Evolutionary conservation across 64 coral and sea anemone species (phyloP).

Genomic region (Orbicella faveolata): DNA sequence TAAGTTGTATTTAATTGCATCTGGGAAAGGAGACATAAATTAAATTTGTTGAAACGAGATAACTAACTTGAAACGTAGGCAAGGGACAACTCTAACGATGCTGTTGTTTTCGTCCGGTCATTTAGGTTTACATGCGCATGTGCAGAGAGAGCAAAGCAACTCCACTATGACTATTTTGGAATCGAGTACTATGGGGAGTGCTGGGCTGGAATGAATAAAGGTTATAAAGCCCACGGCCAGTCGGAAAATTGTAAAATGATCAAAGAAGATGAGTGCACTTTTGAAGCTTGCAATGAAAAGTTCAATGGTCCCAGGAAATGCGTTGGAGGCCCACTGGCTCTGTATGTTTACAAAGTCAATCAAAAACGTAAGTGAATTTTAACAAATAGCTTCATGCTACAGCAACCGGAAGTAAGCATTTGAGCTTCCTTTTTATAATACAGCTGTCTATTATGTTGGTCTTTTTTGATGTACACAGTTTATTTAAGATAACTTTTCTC

Average conservation of each 20-base stretch:
- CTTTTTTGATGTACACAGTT: too few relatives aligned
- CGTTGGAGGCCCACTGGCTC: background rate
- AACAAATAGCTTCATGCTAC: too few relatives aligned
- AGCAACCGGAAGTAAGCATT: too few relatives aligned
- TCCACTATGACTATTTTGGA: background rate
- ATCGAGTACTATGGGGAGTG: background rate
- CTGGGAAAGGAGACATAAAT: too few relatives aligned
- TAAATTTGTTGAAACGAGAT: too few relatives aligned
- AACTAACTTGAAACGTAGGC: too few relatives aligned
- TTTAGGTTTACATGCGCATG: background rate
- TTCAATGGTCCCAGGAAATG: background rate
- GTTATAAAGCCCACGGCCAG: background rate
- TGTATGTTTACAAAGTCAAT: background rate
- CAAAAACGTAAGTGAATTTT: background rate
- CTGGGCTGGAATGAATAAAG: background rate
- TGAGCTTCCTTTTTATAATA: background rate
- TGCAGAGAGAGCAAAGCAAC: background rate
- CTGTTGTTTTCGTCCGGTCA: background rate
- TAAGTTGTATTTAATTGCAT: too few relatives aligned
- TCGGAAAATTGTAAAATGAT: background rate
- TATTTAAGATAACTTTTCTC: too few relatives aligned
- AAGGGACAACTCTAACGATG: too few relatives aligned
- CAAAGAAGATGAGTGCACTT: background rate
- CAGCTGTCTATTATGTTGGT: background rate
- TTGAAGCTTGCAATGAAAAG: background rate